These are phyloP conservation scores for Habrosyne pyritoides DNA, from an alignment of 2,888 invertebrate genomes.

Conservation along the genomic window DNA sequence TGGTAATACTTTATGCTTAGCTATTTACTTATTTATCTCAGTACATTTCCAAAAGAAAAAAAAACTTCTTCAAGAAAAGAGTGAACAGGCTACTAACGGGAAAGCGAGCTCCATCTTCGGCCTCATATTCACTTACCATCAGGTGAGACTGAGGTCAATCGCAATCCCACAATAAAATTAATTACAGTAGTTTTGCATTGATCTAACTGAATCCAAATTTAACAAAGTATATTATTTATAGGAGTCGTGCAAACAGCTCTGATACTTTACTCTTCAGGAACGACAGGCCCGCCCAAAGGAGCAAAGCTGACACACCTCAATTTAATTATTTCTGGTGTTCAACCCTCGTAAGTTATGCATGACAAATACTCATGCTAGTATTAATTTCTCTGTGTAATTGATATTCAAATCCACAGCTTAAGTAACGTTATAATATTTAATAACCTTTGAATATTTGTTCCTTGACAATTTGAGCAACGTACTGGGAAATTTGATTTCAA, in stretches of 20 bases:
- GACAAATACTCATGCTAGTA: background rate
- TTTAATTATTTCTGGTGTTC: conserved; percentile 48
- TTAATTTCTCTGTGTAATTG: background rate
- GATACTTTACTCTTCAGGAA: conserved; percentile 69
- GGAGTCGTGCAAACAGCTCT: conserved; percentile 46
- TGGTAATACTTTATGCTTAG: conserved; percentile 39
- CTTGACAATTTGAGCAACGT: conserved; percentile 5
- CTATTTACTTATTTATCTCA: no score
- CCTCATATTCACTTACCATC: no score
- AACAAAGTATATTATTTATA: conserved; percentile 34
- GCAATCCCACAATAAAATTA: no score
- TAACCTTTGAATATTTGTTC: background rate
- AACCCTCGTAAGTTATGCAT: conserved; percentile 49
- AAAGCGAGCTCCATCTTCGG: no score
- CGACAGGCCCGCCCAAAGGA: conserved; percentile 65
- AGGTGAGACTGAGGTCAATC: no score
- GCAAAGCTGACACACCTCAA: conserved; percentile 61
- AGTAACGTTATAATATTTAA: background rate
- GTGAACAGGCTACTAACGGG: no score
- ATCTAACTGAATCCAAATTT: conserved; percentile 31
- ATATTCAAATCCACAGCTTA: no score
- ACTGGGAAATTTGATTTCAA: background rate
- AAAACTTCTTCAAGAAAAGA: no score
- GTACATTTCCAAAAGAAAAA: background rate
- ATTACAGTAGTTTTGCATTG: no score